These are phyloP conservation scores for Saturnia pavonia DNA, from an alignment of 2,888 invertebrate genomes.

Conservation along the genomic window DNA sequence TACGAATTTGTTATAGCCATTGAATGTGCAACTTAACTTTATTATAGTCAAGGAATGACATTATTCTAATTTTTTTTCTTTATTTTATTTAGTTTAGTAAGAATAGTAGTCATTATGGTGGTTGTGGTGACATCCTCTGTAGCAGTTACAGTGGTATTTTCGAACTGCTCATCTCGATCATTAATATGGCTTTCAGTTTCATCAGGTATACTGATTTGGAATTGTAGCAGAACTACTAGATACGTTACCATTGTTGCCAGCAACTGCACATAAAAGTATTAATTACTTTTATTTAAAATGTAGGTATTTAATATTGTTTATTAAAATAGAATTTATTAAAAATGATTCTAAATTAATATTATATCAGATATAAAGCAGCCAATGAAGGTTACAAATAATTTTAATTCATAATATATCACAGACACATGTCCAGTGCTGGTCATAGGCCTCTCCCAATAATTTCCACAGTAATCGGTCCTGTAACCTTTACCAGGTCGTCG, in stretches of 20 bases:
- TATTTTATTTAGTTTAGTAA: constrained; percentile 64
- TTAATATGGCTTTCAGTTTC: constrained; percentile 49
- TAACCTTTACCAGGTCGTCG: no score
- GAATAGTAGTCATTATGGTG: constrained; percentile 59
- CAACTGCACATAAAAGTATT: constrained; percentile 68
- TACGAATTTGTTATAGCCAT: no score
- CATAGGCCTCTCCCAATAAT: no score
- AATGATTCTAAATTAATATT: not conserved
- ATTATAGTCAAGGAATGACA: not conserved
- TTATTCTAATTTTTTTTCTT: constrained; percentile 50
- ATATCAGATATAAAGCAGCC: no score
- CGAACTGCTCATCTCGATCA: constrained; percentile 32
- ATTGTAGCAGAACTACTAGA: constrained; percentile 87
- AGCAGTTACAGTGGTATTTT: constrained; percentile 38
- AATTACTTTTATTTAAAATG: not conserved
- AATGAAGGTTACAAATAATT: no score
- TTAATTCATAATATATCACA: no score
- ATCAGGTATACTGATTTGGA: constrained; percentile 89
- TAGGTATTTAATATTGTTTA: not conserved
- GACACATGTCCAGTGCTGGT: no score
- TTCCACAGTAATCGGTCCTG: no score
- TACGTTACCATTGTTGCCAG: constrained; percentile 90
- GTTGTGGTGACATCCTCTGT: constrained; percentile 49
- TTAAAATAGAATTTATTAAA: not conserved
- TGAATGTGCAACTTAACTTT: no score